Base-by-base conservation (phyloP, 1,140 invertebrate genomes). In the Pseudachorutes palmiensis region DNA sequence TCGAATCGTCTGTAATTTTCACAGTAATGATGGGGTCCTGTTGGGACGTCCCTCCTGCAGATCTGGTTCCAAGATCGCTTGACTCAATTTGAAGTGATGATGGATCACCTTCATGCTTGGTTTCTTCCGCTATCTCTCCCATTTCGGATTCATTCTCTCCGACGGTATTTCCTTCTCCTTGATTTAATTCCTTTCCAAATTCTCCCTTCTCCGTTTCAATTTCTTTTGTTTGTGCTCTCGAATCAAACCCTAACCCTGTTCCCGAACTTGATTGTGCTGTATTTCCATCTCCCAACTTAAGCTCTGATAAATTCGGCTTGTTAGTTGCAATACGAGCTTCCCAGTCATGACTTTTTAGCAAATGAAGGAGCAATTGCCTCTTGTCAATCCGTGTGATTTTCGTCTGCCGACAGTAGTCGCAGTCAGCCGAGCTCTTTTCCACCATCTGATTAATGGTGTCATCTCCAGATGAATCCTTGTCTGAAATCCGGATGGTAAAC, bases 321-420 rank as follows among this genome's bases (percentile, higher is more conserved):
- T 45, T 45, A 12, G 24, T 30, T 31, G 63, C 30, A 30, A 55
- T 31, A 22, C 28, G 55, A 29, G 22, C 30, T 3, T 9, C 32
- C 68, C 66, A 91, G 3, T 86, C 80, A 78, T 92, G 90, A 74
- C 89, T 83, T 2, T 84, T 81, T 1, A 91, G 83, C 75, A 91
- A 83, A 75, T 92, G 90, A 16, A 90, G 76, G 1, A 85, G 85
- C 45, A 92, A 75, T 73, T 90, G 87, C 76, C 86, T 86, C 51
- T 86, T 89, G 77, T 91, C 89, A 0, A 91, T 88, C 1, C 88
- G 87, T 70, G 92, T 89, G 68, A 87, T 85, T 26, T 87, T 81
- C 0, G 88, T 88, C 79, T 91, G 88, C 76, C 90, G 89, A 74
- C 90, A 92, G 75, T 90, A 92, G 32, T 90, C 82, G 76, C 90